phyloP scores from a whole-genome alignment of 2,797 vertebrate genomes.

The Numenius phaeopus region DNA sequence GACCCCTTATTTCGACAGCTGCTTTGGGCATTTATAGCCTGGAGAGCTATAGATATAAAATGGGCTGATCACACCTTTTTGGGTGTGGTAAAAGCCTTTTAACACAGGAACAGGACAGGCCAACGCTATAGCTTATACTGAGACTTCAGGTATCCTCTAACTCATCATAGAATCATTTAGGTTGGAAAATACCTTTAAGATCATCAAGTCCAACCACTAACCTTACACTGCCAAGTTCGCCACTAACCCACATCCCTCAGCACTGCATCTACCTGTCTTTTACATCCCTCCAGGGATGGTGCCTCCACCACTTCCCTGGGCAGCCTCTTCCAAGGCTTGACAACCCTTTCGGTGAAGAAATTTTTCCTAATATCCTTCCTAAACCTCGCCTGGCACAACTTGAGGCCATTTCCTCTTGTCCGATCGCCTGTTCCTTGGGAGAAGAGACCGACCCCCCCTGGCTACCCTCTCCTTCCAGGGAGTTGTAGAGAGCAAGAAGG shows the following conservation, averaged over 20 bases:
- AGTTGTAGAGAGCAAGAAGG: not conserved
- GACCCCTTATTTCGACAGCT: not conserved
- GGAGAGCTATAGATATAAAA: not conserved
- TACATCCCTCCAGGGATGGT: not conserved
- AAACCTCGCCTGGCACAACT: not conserved
- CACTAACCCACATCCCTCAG: not conserved
- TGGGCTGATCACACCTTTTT: not conserved
- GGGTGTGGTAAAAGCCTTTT: not conserved
- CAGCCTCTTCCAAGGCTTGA: not conserved
- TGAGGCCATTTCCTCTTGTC: not conserved
- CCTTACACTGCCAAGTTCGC: not conserved
- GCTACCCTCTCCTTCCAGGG: not conserved
- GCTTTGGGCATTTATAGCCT: not conserved
- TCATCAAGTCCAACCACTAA: not conserved
- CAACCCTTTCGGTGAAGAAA: not conserved
- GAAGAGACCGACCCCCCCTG: not conserved
- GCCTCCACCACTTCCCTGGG: not conserved
- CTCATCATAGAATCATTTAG: not conserved
- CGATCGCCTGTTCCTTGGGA: not conserved
- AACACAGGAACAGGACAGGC: not conserved
- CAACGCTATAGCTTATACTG: not conserved
- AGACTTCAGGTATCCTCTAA: not conserved
- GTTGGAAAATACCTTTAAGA: not conserved
- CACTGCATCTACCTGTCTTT: not conserved
- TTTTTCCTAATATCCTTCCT: not conserved